Evolutionary conservation across 1,140 invertebrate genomes (phyloP).

Genomic region (Hylaeus volcanicus): DNA sequence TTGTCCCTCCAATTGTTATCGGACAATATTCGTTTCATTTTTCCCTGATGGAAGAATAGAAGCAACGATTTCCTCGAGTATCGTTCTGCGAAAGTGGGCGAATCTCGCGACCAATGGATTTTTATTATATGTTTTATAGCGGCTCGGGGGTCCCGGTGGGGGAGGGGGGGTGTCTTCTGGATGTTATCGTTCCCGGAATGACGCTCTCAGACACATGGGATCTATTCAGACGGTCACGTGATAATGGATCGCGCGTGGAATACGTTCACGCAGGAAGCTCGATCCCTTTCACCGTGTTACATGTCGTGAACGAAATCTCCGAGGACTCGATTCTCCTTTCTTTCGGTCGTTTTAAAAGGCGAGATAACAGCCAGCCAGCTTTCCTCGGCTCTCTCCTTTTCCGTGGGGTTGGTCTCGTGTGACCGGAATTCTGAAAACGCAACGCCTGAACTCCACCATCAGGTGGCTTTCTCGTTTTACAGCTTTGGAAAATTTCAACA

Average conservation of each 20-base stretch:
- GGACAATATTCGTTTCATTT: no score
- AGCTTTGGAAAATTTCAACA: no score
- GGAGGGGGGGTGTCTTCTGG: not conserved
- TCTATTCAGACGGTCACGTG: conserved; percentile 23
- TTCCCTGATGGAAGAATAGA: no score
- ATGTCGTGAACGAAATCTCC: conserved; percentile 28
- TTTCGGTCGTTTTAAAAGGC: conserved; percentile 23
- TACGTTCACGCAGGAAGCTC: conserved; percentile 19
- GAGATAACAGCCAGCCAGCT: not conserved
- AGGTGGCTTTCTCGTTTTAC: no score
- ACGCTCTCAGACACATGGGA: not conserved
- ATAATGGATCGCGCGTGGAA: conserved; percentile 40
- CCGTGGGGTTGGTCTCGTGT: not conserved
- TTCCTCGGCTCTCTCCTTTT: not conserved
- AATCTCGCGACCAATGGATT: not conserved
- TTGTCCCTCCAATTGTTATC: no score
- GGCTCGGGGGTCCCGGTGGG: not conserved
- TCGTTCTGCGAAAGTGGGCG: not conserved
- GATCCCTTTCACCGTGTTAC: conserved; percentile 34
- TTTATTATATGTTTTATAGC: conserved; percentile 29
- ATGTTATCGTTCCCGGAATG: conserved; percentile 2
- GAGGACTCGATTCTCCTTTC: conserved; percentile 15
- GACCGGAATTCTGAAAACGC: conserved; percentile 18
- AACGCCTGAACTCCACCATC: not conserved
- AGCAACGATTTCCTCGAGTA: not conserved